phyloP scores from a whole-genome alignment of 1,140 invertebrate species.

The Phymorhynchus buccinoides region DNA sequence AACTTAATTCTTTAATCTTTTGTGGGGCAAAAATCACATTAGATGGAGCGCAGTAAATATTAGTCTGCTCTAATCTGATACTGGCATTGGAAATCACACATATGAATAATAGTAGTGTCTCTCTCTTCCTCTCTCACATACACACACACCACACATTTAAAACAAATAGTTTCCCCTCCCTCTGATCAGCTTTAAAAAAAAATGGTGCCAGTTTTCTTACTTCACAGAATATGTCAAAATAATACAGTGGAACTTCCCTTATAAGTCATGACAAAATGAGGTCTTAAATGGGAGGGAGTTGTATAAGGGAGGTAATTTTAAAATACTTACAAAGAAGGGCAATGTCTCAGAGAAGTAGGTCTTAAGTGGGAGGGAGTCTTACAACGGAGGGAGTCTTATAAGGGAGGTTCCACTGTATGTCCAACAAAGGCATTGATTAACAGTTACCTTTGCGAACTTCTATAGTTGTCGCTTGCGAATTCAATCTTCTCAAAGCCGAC shows the following conservation, averaged over 20 bases:
- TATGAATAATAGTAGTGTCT: not conserved
- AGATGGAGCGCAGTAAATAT: no score
- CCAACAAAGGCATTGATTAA: not conserved
- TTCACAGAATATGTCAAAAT: not conserved
- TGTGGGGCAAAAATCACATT: no score
- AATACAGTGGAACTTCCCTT: no score
- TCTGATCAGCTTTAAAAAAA: not conserved
- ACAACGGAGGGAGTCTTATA: no score
- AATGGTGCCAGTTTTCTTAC: not conserved
- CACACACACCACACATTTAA: not conserved
- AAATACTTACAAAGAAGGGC: no score
- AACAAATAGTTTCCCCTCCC: not conserved
- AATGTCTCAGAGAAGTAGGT: no score
- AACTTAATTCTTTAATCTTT: not conserved
- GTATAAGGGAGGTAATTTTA: no score
- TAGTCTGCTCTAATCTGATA: no score
- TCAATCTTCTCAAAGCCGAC: conserved; percentile 56
- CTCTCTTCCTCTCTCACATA: not conserved
- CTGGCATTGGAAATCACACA: not conserved
- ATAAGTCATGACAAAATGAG: no score
- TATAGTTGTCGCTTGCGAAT: conserved; percentile 53
- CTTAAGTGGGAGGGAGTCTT: no score
- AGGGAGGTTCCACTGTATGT: no score
- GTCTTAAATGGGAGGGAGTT: no score
- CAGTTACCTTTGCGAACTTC: conserved; percentile 56